phyloP scores from a whole-genome alignment of 2,113 vertebrate genomes.

The Zootoca vivipara region DNA sequence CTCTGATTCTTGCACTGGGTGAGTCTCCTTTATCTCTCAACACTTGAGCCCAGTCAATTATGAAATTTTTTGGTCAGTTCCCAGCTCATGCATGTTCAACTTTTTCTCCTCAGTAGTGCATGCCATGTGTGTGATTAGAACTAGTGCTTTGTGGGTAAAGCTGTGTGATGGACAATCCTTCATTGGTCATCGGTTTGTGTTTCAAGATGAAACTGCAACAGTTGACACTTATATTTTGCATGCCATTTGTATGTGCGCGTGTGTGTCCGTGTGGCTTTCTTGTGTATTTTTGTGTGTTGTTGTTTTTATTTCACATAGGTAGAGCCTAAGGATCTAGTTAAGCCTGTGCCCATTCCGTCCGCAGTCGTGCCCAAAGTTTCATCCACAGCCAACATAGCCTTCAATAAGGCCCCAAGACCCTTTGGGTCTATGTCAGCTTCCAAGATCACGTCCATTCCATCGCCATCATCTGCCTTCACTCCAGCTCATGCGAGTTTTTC shows the following conservation, averaged over 20 bases:
- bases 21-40: conserved; percentile 2
- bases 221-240: conserved; percentile 64
- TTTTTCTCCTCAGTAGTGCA: conserved; percentile 44
- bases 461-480: conserved; percentile 90
- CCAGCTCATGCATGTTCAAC: conserved; percentile 39
- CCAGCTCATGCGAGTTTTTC: conserved; percentile 78
- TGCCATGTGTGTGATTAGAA: conserved; percentile 23
- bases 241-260: conserved; percentile 79
- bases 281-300: conserved; percentile 70
- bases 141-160: not conserved
- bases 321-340: conserved; percentile 88
- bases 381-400: conserved; percentile 75
- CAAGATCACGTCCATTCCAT: conserved; percentile 90
- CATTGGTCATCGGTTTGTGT: not conserved
- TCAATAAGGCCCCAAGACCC: conserved; percentile 88
- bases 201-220: not conserved
- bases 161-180: conserved; percentile 33
- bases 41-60: conserved; percentile 25
- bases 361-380: conserved; percentile 79
- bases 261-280: conserved; percentile 66
- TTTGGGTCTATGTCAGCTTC: conserved; percentile 86
- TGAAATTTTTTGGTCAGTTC: conserved; percentile 32
- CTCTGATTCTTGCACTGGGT: not conserved
- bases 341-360: conserved; percentile 89
- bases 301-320: conserved; percentile 82